These are phyloP conservation scores for Lophius americanus DNA, from an alignment of 2,797 vertebrate genomes.

Conservation along the genomic window DNA sequence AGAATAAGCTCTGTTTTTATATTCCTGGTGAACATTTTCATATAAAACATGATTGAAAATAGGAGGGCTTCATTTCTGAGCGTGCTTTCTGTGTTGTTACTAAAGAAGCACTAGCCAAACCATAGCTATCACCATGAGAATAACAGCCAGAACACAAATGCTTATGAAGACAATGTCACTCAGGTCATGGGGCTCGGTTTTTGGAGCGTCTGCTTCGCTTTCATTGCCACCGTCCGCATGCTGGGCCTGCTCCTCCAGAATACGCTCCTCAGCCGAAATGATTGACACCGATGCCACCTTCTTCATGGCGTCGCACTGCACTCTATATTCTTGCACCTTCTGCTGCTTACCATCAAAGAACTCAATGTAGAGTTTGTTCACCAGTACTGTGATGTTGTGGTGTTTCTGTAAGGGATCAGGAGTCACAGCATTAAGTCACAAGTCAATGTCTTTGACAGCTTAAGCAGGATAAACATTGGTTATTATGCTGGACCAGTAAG, in stretches of 20 bases:
- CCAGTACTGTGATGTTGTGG: constrained; percentile 89
- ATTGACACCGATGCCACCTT: constrained; percentile 90
- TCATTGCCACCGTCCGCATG: constrained; percentile 71
- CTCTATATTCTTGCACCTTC: constrained; percentile 88
- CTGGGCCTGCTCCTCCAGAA: constrained; percentile 82
- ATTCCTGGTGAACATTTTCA: constrained; percentile 35
- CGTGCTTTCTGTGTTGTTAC: constrained; percentile 21
- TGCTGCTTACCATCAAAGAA: constrained; percentile 80
- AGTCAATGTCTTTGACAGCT: neutral
- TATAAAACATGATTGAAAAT: constrained; percentile 31
- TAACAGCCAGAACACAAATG: constrained; percentile 94
- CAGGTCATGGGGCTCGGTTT: constrained; percentile 84
- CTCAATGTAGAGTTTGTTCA: constrained; percentile 94
- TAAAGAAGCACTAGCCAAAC: constrained; percentile 93
- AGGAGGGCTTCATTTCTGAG: neutral
- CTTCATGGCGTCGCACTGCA: constrained; percentile 91
- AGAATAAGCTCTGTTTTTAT: constrained; percentile 24
- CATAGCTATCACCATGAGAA: constrained; percentile 95
- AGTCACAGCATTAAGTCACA: constrained; percentile 11
- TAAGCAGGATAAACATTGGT: neutral
- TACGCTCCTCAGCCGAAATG: constrained; percentile 83
- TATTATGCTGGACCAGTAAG: neutral
- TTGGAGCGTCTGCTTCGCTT: neutral
- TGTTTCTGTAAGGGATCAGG: constrained; percentile 84
- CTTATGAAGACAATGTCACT: constrained; percentile 96